Conservation (phyloP, 2,113 vertebrate species). For the Dolichallabes microphthalmus region DNA sequence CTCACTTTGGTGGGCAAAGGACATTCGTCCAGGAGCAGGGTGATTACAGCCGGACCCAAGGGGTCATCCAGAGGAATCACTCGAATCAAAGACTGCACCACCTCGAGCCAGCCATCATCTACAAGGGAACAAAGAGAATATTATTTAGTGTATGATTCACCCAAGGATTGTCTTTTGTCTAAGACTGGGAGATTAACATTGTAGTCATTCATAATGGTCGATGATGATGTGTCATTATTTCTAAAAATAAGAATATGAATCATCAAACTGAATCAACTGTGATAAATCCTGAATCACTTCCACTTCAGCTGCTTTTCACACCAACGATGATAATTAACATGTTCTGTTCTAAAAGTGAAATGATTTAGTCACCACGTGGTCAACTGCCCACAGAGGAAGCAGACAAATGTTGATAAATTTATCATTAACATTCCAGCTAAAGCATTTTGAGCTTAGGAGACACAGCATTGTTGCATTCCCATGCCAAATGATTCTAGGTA, state of each 20-base stretch:
- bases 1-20: conserved; percentile 96
- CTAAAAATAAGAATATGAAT: conserved; percentile 30
- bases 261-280: conserved; percentile 8
- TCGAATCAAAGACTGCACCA: conserved; percentile 96
- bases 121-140: conserved; percentile 37
- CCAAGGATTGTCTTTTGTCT: neutral
- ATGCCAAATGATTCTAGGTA: neutral
- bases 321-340: neutral
- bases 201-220: neutral
- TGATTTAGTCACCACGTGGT: neutral
- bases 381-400: neutral
- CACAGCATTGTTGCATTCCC: neutral
- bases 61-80: conserved; percentile 98
- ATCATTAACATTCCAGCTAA: neutral
- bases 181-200: neutral
- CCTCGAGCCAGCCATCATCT: conserved; percentile 99
- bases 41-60: conserved; percentile 96
- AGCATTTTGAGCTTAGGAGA: neutral
- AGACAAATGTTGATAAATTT: neutral
- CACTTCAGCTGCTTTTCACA: conserved; percentile 7
- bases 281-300: conserved; percentile 9
- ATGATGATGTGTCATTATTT: neutral
- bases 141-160: neutral
- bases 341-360: conserved; percentile 1
- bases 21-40: conserved; percentile 93